Percentiles rank a stretch among this genome's conserved stretches.
Evolutionary conservation across 2,888 invertebrate species (phyloP).

Genomic region (Dione juno): DNA sequence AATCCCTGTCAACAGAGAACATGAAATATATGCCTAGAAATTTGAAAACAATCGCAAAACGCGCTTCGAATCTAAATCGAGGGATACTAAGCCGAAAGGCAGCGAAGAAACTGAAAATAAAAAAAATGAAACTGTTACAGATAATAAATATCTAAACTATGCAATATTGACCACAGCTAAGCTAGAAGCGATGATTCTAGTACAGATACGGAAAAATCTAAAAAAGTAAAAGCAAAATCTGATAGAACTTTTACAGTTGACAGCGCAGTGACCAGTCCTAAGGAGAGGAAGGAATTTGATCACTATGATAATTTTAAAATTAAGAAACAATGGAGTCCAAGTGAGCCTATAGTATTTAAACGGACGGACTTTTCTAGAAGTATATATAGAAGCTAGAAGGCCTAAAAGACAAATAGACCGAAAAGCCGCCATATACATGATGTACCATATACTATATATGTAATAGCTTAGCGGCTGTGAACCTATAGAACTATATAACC

Average conservation of each 20-base stretch:
- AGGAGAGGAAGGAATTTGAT: conserved; percentile 51
- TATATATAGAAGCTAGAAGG: background rate
- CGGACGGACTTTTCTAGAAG: conserved; percentile 18
- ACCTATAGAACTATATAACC: no score
- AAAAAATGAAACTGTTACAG: no score
- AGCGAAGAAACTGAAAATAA: background rate
- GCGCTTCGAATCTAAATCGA: conserved; percentile 20
- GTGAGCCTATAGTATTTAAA: conserved; percentile 48
- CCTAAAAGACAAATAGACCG: background rate
- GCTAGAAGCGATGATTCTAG: background rate
- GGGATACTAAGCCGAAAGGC: background rate
- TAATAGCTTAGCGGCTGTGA: no score
- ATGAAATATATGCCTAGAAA: conserved; percentile 14
- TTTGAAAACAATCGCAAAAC: conserved; percentile 12
- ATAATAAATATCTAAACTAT: conserved; percentile 3
- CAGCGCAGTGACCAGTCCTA: conserved; percentile 46
- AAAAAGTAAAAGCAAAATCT: background rate
- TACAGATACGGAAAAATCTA: background rate
- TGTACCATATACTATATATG: no score
- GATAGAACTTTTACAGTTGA: conserved; percentile 8
- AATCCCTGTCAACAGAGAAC: conserved; percentile 22
- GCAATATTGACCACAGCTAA: background rate
- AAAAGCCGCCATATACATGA: no score
- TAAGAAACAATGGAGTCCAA: conserved; percentile 47
- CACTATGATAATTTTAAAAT: conserved; percentile 48